A percentile compares a stretch with the other conserved stretches of the same genome.
These are phyloP conservation scores for Circaetus gallicus DNA, from an alignment of 2,113 vertebrate genomes.

Conservation along the genomic window DNA sequence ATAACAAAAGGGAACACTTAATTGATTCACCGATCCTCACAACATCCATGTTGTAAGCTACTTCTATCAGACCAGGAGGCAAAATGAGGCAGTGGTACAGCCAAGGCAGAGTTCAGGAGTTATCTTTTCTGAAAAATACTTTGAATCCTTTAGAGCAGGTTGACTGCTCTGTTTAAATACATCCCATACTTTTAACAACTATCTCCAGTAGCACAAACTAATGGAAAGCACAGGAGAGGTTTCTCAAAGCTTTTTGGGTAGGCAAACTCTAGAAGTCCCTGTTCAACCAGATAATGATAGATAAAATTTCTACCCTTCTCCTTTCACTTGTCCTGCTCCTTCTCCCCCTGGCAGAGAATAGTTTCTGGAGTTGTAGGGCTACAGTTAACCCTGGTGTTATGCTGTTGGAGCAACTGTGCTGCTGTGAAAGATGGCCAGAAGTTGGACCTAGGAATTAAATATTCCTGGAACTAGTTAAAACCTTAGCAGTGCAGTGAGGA, in stretches of 20 bases:
- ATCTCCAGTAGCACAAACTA: neutral
- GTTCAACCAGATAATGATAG: neutral
- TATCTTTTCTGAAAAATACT: neutral
- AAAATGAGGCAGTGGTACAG: neutral
- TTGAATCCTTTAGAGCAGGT: neutral
- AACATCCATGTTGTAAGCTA: neutral
- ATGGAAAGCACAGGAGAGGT: neutral
- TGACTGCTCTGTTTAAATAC: neutral
- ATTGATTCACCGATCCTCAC: neutral
- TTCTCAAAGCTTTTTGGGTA: neutral
- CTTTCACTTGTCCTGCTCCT: neutral
- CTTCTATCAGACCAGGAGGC: neutral
- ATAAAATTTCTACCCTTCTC: neutral
- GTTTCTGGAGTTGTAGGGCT: neutral
- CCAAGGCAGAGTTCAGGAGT: neutral
- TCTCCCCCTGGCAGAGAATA: neutral
- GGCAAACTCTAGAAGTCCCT: neutral
- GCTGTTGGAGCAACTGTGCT: neutral
- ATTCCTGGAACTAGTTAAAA: neutral
- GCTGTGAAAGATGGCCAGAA: neutral
- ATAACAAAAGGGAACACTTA: neutral
- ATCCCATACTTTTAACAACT: neutral
- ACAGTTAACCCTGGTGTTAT: neutral
- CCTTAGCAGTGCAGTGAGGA: neutral
- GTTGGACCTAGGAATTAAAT: neutral